Evolutionary conservation across 2,797 vertebrate genomes (phyloP).

Genomic region (Dallia pectoralis): DNA sequence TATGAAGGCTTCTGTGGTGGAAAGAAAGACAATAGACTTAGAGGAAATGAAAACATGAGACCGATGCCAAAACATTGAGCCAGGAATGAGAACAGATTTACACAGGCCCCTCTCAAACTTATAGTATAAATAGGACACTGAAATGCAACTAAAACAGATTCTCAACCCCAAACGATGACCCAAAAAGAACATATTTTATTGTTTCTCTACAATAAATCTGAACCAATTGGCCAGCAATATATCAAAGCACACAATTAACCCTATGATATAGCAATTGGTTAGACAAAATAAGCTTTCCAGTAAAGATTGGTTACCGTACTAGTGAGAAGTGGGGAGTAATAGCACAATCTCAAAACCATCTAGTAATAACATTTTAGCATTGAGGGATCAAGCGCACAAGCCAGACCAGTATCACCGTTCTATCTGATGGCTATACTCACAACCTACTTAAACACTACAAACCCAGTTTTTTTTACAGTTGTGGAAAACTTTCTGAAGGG

Average conservation of each 20-base stretch:
- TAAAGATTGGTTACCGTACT: conserved; percentile 60
- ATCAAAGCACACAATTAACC: conserved; percentile 61
- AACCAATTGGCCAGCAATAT: conserved; percentile 62
- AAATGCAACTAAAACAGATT: conserved; percentile 39
- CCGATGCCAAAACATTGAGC: conserved; percentile 58
- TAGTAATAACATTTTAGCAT: conserved; percentile 66
- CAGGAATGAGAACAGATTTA: conserved; percentile 40
- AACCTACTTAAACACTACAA: conserved; percentile 36
- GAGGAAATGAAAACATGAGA: conserved; percentile 60
- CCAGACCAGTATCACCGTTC: too few species aligned
- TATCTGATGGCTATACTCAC: conserved; percentile 34
- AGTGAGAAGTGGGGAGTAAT: conserved; percentile 60
- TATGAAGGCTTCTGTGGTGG: conserved; percentile 58
- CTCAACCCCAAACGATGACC: conserved; percentile 57
- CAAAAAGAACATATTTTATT: conserved; percentile 64
- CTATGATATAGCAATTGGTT: conserved; percentile 60
- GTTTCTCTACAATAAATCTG: conserved; percentile 62
- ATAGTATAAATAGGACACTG: conserved; percentile 36
- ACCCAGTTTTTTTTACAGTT: conserved; percentile 43
- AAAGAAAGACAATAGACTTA: conserved; percentile 58
- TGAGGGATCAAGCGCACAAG: conserved; percentile 42
- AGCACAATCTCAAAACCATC: conserved; percentile 59
- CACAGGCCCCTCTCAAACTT: conserved; percentile 48
- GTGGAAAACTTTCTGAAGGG: conserved; percentile 59
- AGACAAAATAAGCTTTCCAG: conserved; percentile 60